Evolutionary conservation across 23 tunicate genomes (phyloP).

Genomic region (Styela plicata): DNA sequence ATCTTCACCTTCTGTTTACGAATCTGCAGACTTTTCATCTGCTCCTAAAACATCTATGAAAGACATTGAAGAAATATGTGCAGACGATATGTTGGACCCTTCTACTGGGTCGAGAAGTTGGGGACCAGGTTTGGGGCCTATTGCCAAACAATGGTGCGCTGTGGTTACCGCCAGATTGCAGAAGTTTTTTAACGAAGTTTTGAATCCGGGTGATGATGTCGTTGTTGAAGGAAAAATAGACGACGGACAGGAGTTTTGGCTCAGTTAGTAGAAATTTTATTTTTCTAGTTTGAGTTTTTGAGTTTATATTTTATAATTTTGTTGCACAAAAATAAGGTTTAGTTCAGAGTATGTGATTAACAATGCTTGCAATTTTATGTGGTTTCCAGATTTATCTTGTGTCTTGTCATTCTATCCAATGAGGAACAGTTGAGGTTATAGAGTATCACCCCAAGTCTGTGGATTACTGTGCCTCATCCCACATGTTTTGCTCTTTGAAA

Average conservation of each 20-base stretch:
- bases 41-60: not conserved
- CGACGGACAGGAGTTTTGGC: not conserved
- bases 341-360: too few relatives aligned
- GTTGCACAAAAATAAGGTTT: too few relatives aligned
- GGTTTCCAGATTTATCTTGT: too few relatives aligned
- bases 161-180: constrained; percentile 4
- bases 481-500: too few relatives aligned
- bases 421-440: too few relatives aligned
- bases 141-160: constrained; percentile 13
- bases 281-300: too few relatives aligned
- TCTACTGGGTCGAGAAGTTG: not conserved
- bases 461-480: too few relatives aligned
- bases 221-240: not conserved
- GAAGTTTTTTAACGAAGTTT: not conserved
- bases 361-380: too few relatives aligned
- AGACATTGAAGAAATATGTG: not conserved
- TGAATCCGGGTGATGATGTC: not conserved
- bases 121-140: not conserved
- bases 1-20: not conserved
- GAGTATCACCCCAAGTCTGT: too few relatives aligned
- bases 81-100: constrained; percentile 10
- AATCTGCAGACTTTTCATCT: not conserved
- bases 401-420: too few relatives aligned
- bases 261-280: too few relatives aligned
- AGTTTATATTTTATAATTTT: too few relatives aligned